Percentiles rank a stretch among this genome's conserved stretches.
These are phyloP conservation scores for Cataglyphis livida DNA, from an alignment of 2,888 invertebrate species.

Conservation along the genomic window DNA sequence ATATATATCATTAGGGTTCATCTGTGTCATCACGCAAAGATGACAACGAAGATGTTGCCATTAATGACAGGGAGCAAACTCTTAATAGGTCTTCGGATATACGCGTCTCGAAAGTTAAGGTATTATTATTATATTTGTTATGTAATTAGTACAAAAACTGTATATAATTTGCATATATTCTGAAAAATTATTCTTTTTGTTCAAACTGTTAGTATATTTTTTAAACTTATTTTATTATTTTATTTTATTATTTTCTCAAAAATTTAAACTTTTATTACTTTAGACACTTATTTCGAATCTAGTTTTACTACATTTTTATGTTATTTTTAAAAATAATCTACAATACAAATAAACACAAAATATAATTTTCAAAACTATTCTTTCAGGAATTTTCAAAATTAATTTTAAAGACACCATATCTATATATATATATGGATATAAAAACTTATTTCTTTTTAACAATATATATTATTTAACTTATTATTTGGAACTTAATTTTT, in stretches of 20 bases:
- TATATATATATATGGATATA: too few relatives aligned
- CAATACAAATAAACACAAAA: not conserved
- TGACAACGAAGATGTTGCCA: conserved; percentile 75
- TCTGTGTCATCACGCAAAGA: conserved; percentile 79
- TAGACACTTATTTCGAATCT: not conserved
- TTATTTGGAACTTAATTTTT: too few relatives aligned
- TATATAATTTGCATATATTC: not conserved
- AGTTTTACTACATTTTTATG: not conserved
- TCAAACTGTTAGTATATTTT: not conserved
- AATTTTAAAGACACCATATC: not conserved
- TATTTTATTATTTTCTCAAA: conserved; percentile 1
- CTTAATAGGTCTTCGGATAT: conserved; percentile 80
- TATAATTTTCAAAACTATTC: not conserved
- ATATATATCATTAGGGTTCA: conserved; percentile 75
- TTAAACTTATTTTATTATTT: not conserved
- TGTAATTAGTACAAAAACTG: not conserved
- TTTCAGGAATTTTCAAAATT: not conserved
- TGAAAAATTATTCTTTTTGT: not conserved
- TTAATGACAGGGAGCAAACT: conserved; percentile 77
- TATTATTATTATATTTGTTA: conserved; percentile 31
- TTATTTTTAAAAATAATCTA: not conserved
- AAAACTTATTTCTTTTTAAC: too few relatives aligned
- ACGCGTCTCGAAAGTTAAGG: conserved; percentile 83
- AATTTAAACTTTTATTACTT: not conserved
- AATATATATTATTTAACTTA: too few relatives aligned